Base-by-base conservation (phyloP, 2,113 vertebrate species). In the Clarias gariepinus region DNA sequence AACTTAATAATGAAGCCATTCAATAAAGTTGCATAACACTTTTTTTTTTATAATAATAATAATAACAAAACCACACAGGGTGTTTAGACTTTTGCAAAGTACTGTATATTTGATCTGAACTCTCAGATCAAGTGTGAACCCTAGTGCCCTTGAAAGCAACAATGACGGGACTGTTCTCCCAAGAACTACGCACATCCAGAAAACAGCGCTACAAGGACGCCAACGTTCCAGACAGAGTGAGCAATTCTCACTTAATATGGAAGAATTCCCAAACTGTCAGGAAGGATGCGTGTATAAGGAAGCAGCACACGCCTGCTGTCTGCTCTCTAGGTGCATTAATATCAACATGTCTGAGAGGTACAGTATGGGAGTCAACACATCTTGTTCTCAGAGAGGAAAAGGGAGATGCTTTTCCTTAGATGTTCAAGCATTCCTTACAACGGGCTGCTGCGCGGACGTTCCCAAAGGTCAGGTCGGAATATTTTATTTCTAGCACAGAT, bases 401-500 rank as follows among this genome's bases (percentile, higher is more conserved):
- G 47, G 8, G 47, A 79, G 55, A 55, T 61, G 68, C 23, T 47
- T 71, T 53, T 61, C 53, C 33, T 73, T 53, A 74, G 69, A 61
- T 73, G 66, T 86, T 30, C 25, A 52, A 86, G 25, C 12, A 53
- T 73, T 19, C 15, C 25, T 19, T 68, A 78, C 33, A 84, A 63
- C 6, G 53, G 30, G 81, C 58, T 47, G 63, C 66, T 82, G 90
- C 61, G 87, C 81, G 23, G 4, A 47, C 15, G 19, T 28, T 81
- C 63, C 55, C 16, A 61, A 73, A 71, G 64, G 55, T 52, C 63
- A 52, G 52, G 19, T 21, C 21, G 71, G 47, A 81, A 71, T 55
- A 81, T 60, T 58, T 74, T 88, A 82, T 93, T 92, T 91, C 90
- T 92, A 93, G 92, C 91, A 89, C 92, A 90, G 92, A 93, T 93